These are phyloP conservation scores for Fragum fragum DNA, from an alignment of 2,888 invertebrate species.

Conservation along the genomic window DNA sequence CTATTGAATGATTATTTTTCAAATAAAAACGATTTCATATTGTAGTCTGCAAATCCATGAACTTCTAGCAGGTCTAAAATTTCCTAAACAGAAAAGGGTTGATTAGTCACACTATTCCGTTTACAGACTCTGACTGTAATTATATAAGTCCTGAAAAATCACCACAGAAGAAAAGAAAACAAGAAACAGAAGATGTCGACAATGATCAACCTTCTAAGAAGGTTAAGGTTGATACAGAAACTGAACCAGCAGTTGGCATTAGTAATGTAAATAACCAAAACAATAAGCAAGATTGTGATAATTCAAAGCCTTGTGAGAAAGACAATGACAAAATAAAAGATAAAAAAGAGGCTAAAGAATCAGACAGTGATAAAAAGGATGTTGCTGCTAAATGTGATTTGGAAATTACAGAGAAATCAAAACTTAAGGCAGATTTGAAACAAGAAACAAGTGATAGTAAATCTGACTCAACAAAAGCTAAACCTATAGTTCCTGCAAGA, in stretches of 20 bases:
- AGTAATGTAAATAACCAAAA: not conserved
- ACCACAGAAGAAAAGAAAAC: conserved; percentile 46
- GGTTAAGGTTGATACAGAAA: not conserved
- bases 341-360: not conserved
- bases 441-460: not conserved
- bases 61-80: too few relatives aligned
- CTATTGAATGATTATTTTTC: too few relatives aligned
- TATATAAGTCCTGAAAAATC: conserved; percentile 48
- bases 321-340: not conserved
- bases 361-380: not conserved
- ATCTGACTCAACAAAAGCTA: not conserved
- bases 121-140: conserved; percentile 60
- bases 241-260: not conserved
- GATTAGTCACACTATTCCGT: too few relatives aligned
- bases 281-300: not conserved
- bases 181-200: conserved; percentile 26
- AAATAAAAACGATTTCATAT: too few relatives aligned
- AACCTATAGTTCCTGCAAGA: conserved; percentile 27
- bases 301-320: not conserved
- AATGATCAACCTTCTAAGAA: not conserved
- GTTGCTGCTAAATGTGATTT: not conserved
- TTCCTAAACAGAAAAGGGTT: too few relatives aligned
- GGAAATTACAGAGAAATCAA: not conserved
- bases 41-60: too few relatives aligned
- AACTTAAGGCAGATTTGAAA: not conserved